phyloP scores from a whole-genome alignment of 2,888 invertebrate genomes.

The Allygus modestus region DNA sequence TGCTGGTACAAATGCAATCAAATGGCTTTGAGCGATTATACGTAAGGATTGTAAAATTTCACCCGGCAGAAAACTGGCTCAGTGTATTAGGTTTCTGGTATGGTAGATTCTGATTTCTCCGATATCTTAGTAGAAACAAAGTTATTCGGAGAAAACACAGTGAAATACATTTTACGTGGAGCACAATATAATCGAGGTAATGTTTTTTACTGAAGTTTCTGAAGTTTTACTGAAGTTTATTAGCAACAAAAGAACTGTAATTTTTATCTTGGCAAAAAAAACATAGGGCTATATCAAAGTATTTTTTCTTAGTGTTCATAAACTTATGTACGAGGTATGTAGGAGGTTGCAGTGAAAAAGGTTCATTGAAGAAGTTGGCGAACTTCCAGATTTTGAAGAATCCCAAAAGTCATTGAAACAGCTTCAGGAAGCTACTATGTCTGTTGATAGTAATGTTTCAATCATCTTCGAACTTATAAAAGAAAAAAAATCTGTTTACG shows the following conservation, averaged over 20 bases:
- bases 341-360: neutral
- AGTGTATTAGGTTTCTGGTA: neutral
- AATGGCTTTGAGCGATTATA: neutral
- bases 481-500: neutral
- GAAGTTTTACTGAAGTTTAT: too few relatives aligned
- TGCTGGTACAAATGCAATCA: neutral
- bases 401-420: neutral
- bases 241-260: too few relatives aligned
- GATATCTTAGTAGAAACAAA: neutral
- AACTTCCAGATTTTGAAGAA: slow-evolving; percentile 10
- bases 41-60: neutral
- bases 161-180: neutral
- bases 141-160: neutral
- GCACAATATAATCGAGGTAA: neutral
- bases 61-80: neutral
- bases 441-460: neutral
- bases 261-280: too few relatives aligned
- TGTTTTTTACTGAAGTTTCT: too few relatives aligned
- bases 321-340: neutral
- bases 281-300: too few relatives aligned
- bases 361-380: neutral
- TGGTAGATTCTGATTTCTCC: neutral
- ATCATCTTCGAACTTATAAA: neutral
- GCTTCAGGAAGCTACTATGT: neutral
- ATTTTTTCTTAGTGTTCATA: neutral